A percentile compares a stretch with the other conserved stretches of the same genome.
Evolutionary conservation across 2,888 invertebrate genomes (phyloP).

Genomic region (Caenorhabditis doughertyi): DNA sequence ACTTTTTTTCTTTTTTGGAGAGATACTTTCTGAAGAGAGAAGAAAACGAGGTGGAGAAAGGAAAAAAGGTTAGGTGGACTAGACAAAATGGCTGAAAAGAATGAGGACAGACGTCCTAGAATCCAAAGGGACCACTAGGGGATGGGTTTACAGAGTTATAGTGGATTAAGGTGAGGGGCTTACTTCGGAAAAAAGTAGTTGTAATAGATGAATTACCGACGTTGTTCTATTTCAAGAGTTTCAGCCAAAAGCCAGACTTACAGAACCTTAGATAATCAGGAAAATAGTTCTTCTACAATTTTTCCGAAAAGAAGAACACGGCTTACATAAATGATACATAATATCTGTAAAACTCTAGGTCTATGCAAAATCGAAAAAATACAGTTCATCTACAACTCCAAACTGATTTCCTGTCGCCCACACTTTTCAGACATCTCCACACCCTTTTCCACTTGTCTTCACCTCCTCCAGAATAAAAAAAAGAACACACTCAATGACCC

Average conservation of each 20-base stretch:
- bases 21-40: not conserved
- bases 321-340: too few species aligned
- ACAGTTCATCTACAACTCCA: too few species aligned
- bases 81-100: not conserved
- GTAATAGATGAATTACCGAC: too few species aligned
- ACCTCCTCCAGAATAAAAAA: not conserved
- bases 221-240: too few species aligned
- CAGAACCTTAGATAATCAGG: too few species aligned
- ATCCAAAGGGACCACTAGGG: not conserved
- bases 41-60: not conserved
- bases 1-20: constrained; percentile 3
- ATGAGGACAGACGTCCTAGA: not conserved
- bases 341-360: too few species aligned
- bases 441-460: constrained; percentile 1
- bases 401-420: not conserved
- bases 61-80: constrained; percentile 15
- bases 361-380: too few species aligned
- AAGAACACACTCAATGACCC: constrained; percentile 25
- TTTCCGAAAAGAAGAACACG: too few species aligned
- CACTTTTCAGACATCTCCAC: not conserved
- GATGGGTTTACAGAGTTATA: not conserved
- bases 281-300: too few species aligned
- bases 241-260: too few species aligned
- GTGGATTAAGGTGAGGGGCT: too few species aligned
- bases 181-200: too few species aligned